Evolutionary conservation across 1,140 invertebrate genomes (phyloP), one percentile per base, ranked within the genome.

Genomic region (Penaeus vannamei): DNA sequence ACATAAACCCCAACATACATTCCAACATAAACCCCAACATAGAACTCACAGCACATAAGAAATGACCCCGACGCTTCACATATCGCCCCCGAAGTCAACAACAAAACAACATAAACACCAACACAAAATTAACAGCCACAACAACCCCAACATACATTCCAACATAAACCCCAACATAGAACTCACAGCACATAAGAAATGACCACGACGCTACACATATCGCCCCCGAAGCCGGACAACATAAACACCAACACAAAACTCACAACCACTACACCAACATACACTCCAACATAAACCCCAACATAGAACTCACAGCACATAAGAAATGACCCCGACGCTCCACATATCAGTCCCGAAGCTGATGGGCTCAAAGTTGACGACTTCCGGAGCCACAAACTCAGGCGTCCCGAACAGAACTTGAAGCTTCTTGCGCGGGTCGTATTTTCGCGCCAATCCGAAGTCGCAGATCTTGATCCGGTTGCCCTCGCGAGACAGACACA

Each of bases 381-480:
- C 98, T 95, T 99, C 98, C 0, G 98, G 98, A 0, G 98, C 98
- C 17, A 99, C 98, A 93, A 99, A 99, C 93, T 99, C 98, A 0
- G 98, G 98, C 4, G 98, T 99, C n/a, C 98, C 98, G 93, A 99
- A 99, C 62, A 99, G 94, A 2, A 98, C 97, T 93, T 97, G 95
- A 8, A 99, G 93, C 92, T 98, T 98, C 94, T 98, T 98, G 87
- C 95, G 95, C 0, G 98, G 97, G 93, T 98, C 97, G 91, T 96
- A 99, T 93, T 97, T 96, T 88, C 98, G 94, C 0, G 98, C 98
- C 84, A 99, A 93, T 26, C 98, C 98, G 93, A 99, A 99, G 93
- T 99, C 98, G 89, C 99, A 99, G 90, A 99, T 98, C 94, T 99
- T 99, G 91, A 99, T 98, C 91, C 98, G 95, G 93, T 99, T 99